Base-by-base conservation (phyloP, 1,140 invertebrate genomes). In the Drosophila pseudoananassae region DNA sequence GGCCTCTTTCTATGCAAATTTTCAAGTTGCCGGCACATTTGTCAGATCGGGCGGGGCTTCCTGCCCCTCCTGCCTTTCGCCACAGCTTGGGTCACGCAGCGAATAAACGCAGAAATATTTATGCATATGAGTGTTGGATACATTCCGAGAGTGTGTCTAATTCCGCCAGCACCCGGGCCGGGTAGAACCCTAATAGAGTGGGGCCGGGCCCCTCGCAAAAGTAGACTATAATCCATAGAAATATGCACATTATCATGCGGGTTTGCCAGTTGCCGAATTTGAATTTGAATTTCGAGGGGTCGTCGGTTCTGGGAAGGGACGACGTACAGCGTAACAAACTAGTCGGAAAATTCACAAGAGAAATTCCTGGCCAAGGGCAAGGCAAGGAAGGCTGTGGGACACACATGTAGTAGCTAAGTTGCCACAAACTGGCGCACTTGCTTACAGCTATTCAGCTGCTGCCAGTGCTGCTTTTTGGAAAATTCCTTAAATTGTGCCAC, bases 151-250 rank as follows among this genome's bases (percentile, higher is more conserved):
- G 14, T 64, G 61, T 73, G 53, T 76, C 77, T 85, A 84, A 84
- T 84, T 85, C 60, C 36, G 27, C 60, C 59, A 20, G 55, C 53
- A 38, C 14, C 40, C 40, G 38, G 3, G 14, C 40, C 40, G 38
- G 3, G 14, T n/a, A 43, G 14, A 61, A 45, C 36, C 73, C 52
- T 49, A 66, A 61, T 68, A 54, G 60, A 58, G 66, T 58, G 29
- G 29, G 25, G 52, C 78, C 74, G 33, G 77, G n/a, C 38, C n/a
- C n/a, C n/a, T 40, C 38, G n/a, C 12, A 40, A 87, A 87, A 82
- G 74, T 85, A 78, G 74, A 78, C 82, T 75, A 82, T 85, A 78
- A 87, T 76, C 78, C 78, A 78, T 75, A 68, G 68, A 85, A 85
- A 85, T 87, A 82, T 82, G 82, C 77, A 58, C 61, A 45, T 87